Evolutionary conservation across 1,140 invertebrate species (phyloP).

Genomic region (silkworm (Bombyx mori)): DNA sequence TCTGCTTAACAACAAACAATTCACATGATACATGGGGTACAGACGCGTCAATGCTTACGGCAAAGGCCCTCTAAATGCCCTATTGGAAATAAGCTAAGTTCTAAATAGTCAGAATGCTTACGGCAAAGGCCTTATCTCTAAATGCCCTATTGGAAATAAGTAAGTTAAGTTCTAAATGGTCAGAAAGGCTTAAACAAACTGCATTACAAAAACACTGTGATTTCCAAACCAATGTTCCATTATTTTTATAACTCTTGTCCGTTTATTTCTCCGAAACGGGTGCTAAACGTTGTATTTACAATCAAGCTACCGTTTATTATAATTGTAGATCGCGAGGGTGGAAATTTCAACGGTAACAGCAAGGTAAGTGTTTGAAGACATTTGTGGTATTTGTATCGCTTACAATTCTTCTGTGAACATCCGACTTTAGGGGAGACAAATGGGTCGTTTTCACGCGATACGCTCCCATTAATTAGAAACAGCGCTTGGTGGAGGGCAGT

Average conservation of each 20-base stretch:
- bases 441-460: conserved; percentile 55
- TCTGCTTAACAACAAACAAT: too few species aligned
- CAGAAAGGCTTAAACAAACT: neutral
- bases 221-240: too few species aligned
- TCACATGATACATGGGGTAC: too few species aligned
- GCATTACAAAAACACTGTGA: too few species aligned
- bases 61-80: neutral
- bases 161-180: neutral
- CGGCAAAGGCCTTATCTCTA: neutral
- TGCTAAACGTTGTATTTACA: conserved; percentile 11
- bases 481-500: conserved; percentile 26
- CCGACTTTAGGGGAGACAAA: conserved; percentile 47
- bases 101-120: neutral
- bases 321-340: conserved; percentile 33
- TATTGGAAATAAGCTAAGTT: neutral
- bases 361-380: conserved; percentile 47
- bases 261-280: too few species aligned
- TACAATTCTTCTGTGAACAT: conserved; percentile 58
- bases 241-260: too few species aligned
- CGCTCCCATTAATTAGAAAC: conserved; percentile 50
- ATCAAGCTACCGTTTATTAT: conserved; percentile 23
- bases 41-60: too few species aligned
- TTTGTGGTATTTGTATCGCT: conserved; percentile 57
- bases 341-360: conserved; percentile 29
- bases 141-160: neutral